Base-by-base conservation (phyloP, 2,797 vertebrate species). In the Coregonus sp. region DNA sequence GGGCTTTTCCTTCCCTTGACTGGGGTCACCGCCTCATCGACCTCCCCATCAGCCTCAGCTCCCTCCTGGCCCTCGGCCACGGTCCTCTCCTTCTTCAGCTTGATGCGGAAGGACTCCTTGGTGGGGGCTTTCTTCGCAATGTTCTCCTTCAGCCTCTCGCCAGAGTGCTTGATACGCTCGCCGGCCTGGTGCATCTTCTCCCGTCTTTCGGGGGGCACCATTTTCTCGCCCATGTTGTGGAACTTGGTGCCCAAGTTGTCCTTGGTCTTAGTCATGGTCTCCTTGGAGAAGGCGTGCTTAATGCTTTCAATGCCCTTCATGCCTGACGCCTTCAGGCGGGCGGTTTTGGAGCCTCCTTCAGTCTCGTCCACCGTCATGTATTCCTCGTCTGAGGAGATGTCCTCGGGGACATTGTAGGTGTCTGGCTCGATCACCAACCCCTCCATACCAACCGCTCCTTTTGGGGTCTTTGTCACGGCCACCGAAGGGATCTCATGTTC, bases 371-470 rank as follows among this genome's bases (percentile, higher is more conserved):
- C 86, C 1, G 94, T 95, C 89, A 97, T 95, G 81, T 98, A 97
- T 91, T 99, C 97, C 80, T 99, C 98, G 0, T 98, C 98, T 0
- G 97, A 98, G 75, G 98, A 97, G 68, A 99, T 96, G 89, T 97
- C 95, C 0, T 93, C 93, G 0, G 94, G 94, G 77, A 93, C 81
- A 33, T 96, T 94, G 74, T 96, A 96, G 81, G 92, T 81, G 1
- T 97, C 96, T 0, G 96, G 94, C 47, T 94, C 93, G 0, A 94
- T 81, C 40, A 93, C 91, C 78, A 94, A 5, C 2, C 88, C 90
- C 1, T 92, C 92, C 76, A 93, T 80, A 0, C 71, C 51, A 7
- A 92, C 87, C 0, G 68, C 72, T 0, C 86, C 93, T 75, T 94
- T 93, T 1, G 94, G 91, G 12, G 85, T 84, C 83, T 95, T 95